These are phyloP conservation scores for Stegophylla sp. DNA, from an alignment of 2,888 invertebrate genomes.

Conservation along the genomic window DNA sequence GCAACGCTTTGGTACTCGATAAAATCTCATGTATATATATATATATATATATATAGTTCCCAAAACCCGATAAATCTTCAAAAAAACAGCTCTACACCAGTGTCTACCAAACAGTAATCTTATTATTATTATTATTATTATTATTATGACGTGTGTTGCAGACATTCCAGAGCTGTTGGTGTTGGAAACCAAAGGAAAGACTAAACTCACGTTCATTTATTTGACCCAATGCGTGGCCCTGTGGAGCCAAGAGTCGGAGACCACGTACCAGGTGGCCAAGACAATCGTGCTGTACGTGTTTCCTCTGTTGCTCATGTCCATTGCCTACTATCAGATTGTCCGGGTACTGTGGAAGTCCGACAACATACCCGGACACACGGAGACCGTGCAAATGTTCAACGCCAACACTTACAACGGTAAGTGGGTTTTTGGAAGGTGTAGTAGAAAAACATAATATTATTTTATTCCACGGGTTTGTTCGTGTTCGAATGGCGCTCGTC, in stretches of 20 bases:
- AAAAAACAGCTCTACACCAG: too few species aligned
- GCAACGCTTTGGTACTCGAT: too few species aligned
- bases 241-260: constrained; percentile 76
- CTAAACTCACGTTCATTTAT: constrained; percentile 66
- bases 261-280: constrained; percentile 75
- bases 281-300: constrained; percentile 78
- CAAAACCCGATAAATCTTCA: too few species aligned
- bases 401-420: constrained; percentile 53
- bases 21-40: too few species aligned
- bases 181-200: constrained; percentile 68
- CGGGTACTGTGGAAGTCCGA: constrained; percentile 81
- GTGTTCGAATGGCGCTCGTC: too few species aligned
- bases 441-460: too few species aligned
- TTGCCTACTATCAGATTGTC: constrained; percentile 85
- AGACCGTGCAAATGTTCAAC: constrained; percentile 60
- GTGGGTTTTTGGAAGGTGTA: constrained; percentile 11
- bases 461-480: too few species aligned
- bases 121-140: too few species aligned
- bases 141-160: constrained; percentile 64
- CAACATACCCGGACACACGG: constrained; percentile 75
- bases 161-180: constrained; percentile 81
- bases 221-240: constrained; percentile 76
- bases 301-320: constrained; percentile 81
- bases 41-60: too few species aligned
- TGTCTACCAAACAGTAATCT: too few species aligned